These are phyloP conservation scores for Eristalinus sepulchralis DNA, from an alignment of 2,888 invertebrate species.

Conservation along the genomic window DNA sequence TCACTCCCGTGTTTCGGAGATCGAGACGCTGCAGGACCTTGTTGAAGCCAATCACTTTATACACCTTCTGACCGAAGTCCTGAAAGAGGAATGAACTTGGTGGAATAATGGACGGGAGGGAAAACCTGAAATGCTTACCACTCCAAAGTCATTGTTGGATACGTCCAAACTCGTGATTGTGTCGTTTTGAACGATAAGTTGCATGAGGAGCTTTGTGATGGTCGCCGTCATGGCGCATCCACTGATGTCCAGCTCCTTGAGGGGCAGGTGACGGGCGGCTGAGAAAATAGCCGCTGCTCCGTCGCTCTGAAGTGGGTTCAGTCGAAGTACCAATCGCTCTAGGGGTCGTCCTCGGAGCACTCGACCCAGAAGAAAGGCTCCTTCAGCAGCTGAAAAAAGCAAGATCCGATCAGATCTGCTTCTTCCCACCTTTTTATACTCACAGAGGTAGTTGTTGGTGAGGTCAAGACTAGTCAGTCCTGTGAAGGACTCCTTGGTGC, in stretches of 20 bases:
- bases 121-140: constrained; percentile 72
- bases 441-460: constrained; percentile 79
- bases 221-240: constrained; percentile 76
- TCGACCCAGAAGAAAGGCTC: constrained; percentile 77
- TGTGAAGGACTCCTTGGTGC: constrained; percentile 77
- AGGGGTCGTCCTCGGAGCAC: constrained; percentile 75
- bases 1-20: constrained; percentile 77
- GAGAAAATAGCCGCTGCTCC: constrained; percentile 79
- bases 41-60: constrained; percentile 78
- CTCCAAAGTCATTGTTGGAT: constrained; percentile 77
- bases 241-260: constrained; percentile 76
- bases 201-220: constrained; percentile 77
- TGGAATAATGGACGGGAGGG: neutral
- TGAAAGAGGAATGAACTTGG: constrained; percentile 46
- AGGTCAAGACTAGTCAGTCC: constrained; percentile 76
- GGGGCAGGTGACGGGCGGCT: constrained; percentile 74
- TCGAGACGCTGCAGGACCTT: constrained; percentile 76
- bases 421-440: constrained; percentile 12
- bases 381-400: constrained; percentile 75
- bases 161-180: constrained; percentile 75
- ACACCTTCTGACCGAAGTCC: constrained; percentile 78
- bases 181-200: constrained; percentile 77
- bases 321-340: constrained; percentile 75
- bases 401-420: too few species aligned
- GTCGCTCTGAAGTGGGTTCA: constrained; percentile 80